Conservation (phyloP, 2,113 vertebrate species). For the Lates calcarifer region DNA sequence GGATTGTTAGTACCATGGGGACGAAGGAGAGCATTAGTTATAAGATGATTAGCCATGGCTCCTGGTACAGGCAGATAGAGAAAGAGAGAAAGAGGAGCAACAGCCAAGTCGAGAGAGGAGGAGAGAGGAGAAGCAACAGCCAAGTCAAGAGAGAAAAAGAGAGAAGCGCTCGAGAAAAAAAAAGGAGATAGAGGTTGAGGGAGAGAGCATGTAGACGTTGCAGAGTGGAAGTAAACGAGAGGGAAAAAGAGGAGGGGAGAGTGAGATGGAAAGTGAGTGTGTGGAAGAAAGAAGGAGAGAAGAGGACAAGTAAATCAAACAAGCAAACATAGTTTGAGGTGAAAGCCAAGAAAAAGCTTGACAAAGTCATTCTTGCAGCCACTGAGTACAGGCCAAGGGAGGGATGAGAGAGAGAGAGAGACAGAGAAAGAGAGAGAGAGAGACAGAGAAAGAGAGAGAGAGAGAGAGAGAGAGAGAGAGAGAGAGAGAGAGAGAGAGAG, state of each 20-base stretch:
- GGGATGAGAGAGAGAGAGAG: constrained; percentile 33
- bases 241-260: constrained; percentile 37
- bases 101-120: constrained; percentile 64
- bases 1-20: constrained; percentile 99
- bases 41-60: constrained; percentile 99
- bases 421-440: constrained; percentile 17
- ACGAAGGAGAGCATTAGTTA: constrained; percentile 99
- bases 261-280: constrained; percentile 73
- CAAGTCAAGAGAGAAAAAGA: constrained; percentile 66
- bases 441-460: constrained; percentile 45
- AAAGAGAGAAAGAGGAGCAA: constrained; percentile 87
- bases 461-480: constrained; percentile 34
- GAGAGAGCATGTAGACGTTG: constrained; percentile 55
- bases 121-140: constrained; percentile 64
- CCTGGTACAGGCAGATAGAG: constrained; percentile 97
- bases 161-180: constrained; percentile 55
- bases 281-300: constrained; percentile 86
- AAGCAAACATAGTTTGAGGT: constrained; percentile 89
- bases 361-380: constrained; percentile 87
- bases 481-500: constrained; percentile 31
- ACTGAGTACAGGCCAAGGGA: constrained; percentile 58
- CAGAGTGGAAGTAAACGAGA: constrained; percentile 69
- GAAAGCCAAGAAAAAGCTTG: constrained; percentile 84
- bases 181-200: constrained; percentile 50
- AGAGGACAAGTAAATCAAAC: constrained; percentile 93